Evolutionary conservation across 2,797 vertebrate species (phyloP).

Genomic region (Silurus aristotelis): DNA sequence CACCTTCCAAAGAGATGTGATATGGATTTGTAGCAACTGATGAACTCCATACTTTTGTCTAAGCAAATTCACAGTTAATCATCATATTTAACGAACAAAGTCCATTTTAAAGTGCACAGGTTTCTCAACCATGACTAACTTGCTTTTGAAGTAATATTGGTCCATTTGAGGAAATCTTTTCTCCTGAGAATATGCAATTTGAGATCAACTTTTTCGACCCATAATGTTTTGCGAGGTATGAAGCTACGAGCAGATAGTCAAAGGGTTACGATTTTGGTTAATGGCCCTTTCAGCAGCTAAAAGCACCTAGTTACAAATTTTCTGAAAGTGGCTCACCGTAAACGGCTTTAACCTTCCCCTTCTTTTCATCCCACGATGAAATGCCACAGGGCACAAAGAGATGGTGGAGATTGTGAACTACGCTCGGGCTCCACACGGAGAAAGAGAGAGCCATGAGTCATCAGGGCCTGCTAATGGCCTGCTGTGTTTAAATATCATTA

Average conservation of each 20-base stretch:
- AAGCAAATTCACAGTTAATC: not conserved
- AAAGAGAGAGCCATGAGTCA: slow-evolving; percentile 36
- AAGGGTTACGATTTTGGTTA: slow-evolving; percentile 47
- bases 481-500: slow-evolving; percentile 58
- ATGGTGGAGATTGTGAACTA: slow-evolving; percentile 42
- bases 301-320: slow-evolving; percentile 54
- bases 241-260: slow-evolving; percentile 40
- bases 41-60: not conserved
- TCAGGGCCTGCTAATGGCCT: slow-evolving; percentile 50
- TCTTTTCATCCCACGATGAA: slow-evolving; percentile 46
- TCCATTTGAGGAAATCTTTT: slow-evolving; percentile 13
- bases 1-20: slow-evolving; percentile 23
- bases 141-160: slow-evolving; percentile 2
- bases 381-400: slow-evolving; percentile 44
- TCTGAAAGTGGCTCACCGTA: slow-evolving; percentile 39
- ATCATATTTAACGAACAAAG: not conserved
- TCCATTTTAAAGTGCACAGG: not conserved
- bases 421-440: slow-evolving; percentile 4
- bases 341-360: slow-evolving; percentile 51
- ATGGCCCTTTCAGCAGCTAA: slow-evolving; percentile 47
- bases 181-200: slow-evolving; percentile 14
- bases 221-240: slow-evolving; percentile 52
- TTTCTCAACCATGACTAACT: slow-evolving; percentile 27
- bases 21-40: slow-evolving; percentile 15
- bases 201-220: slow-evolving; percentile 20